These are phyloP conservation scores for Brachynemurus nebulosus DNA, from an alignment of 2,888 invertebrate species.

Conservation along the genomic window DNA sequence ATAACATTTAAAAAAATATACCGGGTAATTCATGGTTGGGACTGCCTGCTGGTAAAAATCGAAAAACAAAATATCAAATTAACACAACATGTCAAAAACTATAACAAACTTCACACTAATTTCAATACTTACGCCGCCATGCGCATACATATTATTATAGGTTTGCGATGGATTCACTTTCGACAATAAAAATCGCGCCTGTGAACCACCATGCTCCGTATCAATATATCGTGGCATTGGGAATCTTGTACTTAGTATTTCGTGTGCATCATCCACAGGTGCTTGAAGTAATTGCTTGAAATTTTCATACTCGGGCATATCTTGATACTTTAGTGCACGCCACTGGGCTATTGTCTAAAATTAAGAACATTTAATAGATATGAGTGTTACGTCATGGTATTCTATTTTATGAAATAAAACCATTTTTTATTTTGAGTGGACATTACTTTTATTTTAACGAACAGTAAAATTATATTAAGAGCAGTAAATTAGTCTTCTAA, in stretches of 20 bases:
- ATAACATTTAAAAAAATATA: too few relatives aligned
- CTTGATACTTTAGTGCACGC: slow-evolving; percentile 91
- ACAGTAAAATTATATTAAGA: too few relatives aligned
- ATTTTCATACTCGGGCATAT: slow-evolving; percentile 94
- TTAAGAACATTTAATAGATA: too few relatives aligned
- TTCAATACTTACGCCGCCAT: slow-evolving; percentile 64
- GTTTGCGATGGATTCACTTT: slow-evolving; percentile 99
- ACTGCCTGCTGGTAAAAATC: slow-evolving; percentile 1
- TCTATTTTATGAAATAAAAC: too few relatives aligned
- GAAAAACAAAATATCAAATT: not conserved
- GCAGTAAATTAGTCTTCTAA: too few relatives aligned
- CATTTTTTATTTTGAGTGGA: too few relatives aligned
- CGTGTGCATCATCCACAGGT: slow-evolving; percentile 93
- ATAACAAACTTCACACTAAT: slow-evolving; percentile 12
- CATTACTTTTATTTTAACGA: too few relatives aligned
- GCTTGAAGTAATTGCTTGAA: slow-evolving; percentile 92
- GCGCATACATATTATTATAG: slow-evolving; percentile 97
- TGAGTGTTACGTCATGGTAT: too few relatives aligned
- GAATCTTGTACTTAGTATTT: slow-evolving; percentile 89
- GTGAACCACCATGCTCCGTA: slow-evolving; percentile 98
- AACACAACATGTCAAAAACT: too few relatives aligned
- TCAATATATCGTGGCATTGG: slow-evolving; percentile 99
- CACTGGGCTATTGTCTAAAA: slow-evolving; percentile 95
- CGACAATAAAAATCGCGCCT: slow-evolving; percentile 93
- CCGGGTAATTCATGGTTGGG: too few relatives aligned